Percentiles rank a stretch among this genome's conserved stretches.
These are phyloP conservation scores for Natrix natrix DNA, from an alignment of 2,797 vertebrate species.

Conservation along the genomic window DNA sequence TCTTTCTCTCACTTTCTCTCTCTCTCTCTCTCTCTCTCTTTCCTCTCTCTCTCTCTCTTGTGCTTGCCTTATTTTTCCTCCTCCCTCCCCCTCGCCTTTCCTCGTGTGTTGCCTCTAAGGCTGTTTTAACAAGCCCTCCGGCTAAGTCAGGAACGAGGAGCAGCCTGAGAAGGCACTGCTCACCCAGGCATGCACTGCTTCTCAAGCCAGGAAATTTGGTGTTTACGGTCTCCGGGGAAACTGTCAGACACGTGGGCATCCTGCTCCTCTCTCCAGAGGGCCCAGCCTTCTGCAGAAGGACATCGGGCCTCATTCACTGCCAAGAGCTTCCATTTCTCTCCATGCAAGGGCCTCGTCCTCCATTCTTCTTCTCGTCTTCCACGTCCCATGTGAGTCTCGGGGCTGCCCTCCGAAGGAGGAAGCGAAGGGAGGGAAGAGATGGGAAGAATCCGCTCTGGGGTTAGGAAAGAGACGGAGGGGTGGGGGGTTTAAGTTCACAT, in stretches of 20 bases:
- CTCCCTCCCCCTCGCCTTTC: neutral
- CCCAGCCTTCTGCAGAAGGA: neutral
- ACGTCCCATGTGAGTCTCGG: neutral
- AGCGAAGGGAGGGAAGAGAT: neutral
- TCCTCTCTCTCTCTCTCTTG: too few species aligned
- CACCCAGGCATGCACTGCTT: neutral
- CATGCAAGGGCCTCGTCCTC: neutral
- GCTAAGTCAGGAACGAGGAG: neutral
- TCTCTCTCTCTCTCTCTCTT: too few species aligned
- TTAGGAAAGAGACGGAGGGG: neutral
- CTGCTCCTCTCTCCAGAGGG: neutral
- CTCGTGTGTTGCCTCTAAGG: neutral
- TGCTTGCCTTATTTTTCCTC: neutral
- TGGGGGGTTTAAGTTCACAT: neutral
- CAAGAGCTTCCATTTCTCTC: rapidly evolving
- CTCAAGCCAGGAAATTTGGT: neutral
- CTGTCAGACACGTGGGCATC: slow-evolving; percentile 11
- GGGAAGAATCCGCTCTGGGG: neutral
- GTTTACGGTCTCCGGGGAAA: slow-evolving; percentile 61
- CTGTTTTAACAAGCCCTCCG: neutral
- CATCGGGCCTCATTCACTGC: rapidly evolving
- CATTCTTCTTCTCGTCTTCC: neutral
- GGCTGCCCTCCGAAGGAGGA: neutral
- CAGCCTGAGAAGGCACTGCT: neutral
- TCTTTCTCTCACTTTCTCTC: too few species aligned